phyloP scores from a whole-genome alignment of 2,797 vertebrate genomes.

The Phoxinus dragarum region DNA sequence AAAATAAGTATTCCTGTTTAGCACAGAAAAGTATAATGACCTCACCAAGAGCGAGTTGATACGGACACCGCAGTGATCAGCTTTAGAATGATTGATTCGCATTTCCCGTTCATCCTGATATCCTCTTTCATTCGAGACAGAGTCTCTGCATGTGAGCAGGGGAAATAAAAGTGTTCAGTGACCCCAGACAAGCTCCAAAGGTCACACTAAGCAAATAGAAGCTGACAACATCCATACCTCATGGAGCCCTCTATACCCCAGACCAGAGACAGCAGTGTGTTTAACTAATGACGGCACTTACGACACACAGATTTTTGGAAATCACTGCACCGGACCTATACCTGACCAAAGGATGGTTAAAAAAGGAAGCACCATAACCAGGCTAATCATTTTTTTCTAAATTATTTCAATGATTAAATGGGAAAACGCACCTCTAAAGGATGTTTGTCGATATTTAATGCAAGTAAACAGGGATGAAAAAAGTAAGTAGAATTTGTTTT shows the following conservation, averaged over 20 bases:
- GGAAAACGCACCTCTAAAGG: not conserved
- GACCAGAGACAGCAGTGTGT: not conserved
- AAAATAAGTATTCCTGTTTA: not conserved
- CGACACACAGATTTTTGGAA: not conserved
- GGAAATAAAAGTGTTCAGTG: constrained; percentile 45
- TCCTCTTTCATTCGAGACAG: constrained; percentile 20
- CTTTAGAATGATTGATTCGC: constrained; percentile 32
- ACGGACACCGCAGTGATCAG: not conserved
- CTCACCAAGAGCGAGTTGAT: constrained; percentile 19
- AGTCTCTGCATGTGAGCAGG: constrained; percentile 38
- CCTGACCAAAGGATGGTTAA: not conserved
- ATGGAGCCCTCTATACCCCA: constrained; percentile 37
- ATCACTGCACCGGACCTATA: not conserved
- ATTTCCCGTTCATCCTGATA: constrained; percentile 13
- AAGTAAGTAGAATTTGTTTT: not conserved
- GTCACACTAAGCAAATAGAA: constrained; percentile 53
- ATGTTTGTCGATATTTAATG: not conserved
- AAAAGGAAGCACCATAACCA: not conserved
- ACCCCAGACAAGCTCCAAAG: constrained; percentile 49
- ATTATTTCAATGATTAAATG: not conserved
- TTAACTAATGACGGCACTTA: constrained; percentile 48
- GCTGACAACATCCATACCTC: constrained; percentile 52
- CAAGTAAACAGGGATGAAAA: not conserved
- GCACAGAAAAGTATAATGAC: not conserved
- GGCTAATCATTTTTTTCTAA: not conserved